Conservation (phyloP, 2,797 vertebrate genomes). For the Sebastes vulpes region DNA sequence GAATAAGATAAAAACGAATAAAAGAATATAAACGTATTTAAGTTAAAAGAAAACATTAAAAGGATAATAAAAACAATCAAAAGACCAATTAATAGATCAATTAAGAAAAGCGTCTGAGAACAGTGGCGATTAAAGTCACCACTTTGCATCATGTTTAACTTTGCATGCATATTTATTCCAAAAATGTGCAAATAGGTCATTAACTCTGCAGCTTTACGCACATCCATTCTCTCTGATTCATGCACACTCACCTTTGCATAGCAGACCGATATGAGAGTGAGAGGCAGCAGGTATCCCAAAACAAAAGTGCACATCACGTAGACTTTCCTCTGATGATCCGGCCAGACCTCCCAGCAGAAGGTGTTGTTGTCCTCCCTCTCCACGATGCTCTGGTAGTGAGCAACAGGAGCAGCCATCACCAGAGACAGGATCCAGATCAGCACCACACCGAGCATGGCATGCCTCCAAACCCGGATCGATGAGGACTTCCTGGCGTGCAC, state of each 20-base stretch:
- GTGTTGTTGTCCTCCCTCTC: constrained; percentile 88
- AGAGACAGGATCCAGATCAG: constrained; percentile 92
- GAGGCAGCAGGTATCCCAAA: constrained; percentile 92
- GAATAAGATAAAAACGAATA: too few species aligned
- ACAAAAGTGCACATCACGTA: constrained; percentile 94
- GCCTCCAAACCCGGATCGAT: constrained; percentile 87
- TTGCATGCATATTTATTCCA: neutral
- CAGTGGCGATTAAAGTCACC: neutral
- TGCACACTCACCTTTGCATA: constrained; percentile 91
- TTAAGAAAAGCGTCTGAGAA: too few species aligned
- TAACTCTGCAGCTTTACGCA: neutral
- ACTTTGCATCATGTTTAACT: neutral
- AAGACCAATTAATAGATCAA: too few species aligned
- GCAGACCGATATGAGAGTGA: constrained; percentile 94
- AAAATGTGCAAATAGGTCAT: neutral
- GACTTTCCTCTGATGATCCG: constrained; percentile 88
- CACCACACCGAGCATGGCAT: constrained; percentile 88
- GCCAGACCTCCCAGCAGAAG: constrained; percentile 96
- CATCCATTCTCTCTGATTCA: neutral
- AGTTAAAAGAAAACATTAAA: too few species aligned
- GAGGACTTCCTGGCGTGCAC: constrained; percentile 92
- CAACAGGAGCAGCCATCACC: constrained; percentile 92
- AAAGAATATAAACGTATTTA: too few species aligned
- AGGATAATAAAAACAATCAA: too few species aligned
- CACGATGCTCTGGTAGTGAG: constrained; percentile 91